These are phyloP conservation scores for Noctua pronuba DNA, from an alignment of 2,888 invertebrate species.

Conservation along the genomic window DNA sequence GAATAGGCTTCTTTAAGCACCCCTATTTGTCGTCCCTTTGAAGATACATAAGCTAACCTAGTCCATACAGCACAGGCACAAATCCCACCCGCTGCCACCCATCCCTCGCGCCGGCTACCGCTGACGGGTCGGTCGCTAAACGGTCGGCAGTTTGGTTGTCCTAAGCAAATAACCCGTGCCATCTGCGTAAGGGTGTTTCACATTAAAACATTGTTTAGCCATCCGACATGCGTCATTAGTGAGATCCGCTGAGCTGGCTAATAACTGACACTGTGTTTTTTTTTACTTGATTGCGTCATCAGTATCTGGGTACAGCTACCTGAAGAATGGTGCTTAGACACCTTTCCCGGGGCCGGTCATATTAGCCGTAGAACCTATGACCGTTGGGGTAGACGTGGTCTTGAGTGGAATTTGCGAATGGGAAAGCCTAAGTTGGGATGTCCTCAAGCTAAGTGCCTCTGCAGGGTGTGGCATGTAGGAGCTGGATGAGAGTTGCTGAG, in stretches of 20 bases:
- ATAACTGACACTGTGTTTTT: conserved; percentile 75
- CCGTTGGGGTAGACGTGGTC: not conserved
- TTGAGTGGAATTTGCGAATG: not conserved
- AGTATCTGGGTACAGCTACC: not conserved
- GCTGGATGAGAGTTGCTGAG: not conserved
- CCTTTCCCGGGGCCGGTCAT: not conserved
- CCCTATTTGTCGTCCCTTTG: not conserved
- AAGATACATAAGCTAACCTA: not conserved
- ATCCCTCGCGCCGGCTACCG: conserved; percentile 44
- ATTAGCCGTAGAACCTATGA: not conserved
- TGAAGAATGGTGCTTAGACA: not conserved
- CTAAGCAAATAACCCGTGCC: conserved; percentile 88
- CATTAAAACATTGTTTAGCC: conserved; percentile 89
- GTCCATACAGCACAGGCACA: not conserved
- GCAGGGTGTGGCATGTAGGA: not conserved
- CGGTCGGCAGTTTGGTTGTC: conserved; percentile 87
- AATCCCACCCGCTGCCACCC: conserved; percentile 29
- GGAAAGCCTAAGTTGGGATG: not conserved
- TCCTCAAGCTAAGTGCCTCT: not conserved
- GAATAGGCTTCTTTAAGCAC: not conserved
- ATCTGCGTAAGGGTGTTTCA: conserved; percentile 86
- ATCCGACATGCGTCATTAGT: conserved; percentile 86
- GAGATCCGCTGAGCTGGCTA: conserved; percentile 80
- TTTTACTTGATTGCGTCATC: conserved; percentile 79
- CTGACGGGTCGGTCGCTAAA: conserved; percentile 83